A percentile compares a stretch with the other conserved stretches of the same genome.
Conservation (phyloP, 2,797 vertebrate genomes). For the Smutsia temminckii region DNA sequence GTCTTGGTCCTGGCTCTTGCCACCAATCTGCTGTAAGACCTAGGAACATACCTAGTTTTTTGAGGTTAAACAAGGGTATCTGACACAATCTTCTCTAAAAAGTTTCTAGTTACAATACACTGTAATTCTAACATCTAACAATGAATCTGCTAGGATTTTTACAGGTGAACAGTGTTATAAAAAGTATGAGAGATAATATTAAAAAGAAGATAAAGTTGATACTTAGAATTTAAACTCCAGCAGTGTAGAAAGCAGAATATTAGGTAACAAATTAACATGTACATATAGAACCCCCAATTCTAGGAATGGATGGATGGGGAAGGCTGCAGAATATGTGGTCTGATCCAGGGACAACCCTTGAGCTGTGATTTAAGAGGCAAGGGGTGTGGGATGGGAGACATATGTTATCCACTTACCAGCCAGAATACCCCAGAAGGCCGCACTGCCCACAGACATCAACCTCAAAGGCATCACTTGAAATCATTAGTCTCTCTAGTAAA, state of each 20-base stretch:
- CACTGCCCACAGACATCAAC: slow-evolving; percentile 98
- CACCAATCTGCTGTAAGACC: neutral
- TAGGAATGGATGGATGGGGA: neutral
- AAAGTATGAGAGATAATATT: neutral
- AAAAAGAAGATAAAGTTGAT: neutral
- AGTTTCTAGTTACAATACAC: neutral
- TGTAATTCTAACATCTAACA: neutral
- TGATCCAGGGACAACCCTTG: neutral
- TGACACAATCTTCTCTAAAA: neutral
- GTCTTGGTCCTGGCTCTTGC: neutral
- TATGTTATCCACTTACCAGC: slow-evolving; percentile 90
- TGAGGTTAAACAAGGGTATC: neutral
- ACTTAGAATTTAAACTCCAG: neutral
- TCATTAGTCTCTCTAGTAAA: slow-evolving; percentile 97
- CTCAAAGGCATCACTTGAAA: slow-evolving; percentile 98
- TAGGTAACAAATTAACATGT: neutral
- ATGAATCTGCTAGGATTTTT: neutral
- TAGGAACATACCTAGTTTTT: neutral
- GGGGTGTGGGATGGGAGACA: neutral
- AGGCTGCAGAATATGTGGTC: neutral
- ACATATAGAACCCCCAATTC: neutral
- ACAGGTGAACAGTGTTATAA: neutral
- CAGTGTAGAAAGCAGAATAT: neutral
- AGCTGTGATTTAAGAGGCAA: slow-evolving; percentile 27
- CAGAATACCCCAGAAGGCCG: slow-evolving; percentile 96